Percentiles rank a stretch among this genome's conserved stretches.
These are phyloP conservation scores for Carduelis carduelis DNA, from an alignment of 2,797 vertebrate genomes.

Conservation along the genomic window DNA sequence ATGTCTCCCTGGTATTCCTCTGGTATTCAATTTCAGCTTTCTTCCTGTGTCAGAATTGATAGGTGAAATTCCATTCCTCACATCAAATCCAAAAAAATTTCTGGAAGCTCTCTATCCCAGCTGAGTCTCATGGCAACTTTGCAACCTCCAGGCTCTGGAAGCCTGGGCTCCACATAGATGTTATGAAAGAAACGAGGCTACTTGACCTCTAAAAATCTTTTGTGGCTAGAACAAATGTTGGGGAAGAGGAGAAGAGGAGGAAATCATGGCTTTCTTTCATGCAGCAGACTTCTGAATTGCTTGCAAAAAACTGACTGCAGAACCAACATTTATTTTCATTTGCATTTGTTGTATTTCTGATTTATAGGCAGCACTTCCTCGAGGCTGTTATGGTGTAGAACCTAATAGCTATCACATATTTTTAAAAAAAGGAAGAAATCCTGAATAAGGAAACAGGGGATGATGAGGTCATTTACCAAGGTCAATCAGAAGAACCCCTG, in stretches of 20 bases:
- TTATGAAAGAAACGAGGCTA: fast-evolving
- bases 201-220: background rate
- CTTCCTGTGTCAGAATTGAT: background rate
- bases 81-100: background rate
- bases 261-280: background rate
- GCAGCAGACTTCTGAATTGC: background rate
- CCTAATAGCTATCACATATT: background rate
- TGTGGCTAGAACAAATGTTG: background rate
- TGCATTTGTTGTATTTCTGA: background rate
- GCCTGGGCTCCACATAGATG: background rate
- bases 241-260: background rate
- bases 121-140: background rate
- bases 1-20: background rate
- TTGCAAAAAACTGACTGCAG: background rate
- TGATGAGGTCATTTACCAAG: background rate
- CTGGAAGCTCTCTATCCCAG: background rate
- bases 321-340: background rate
- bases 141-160: background rate
- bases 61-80: background rate
- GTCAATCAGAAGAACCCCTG: background rate
- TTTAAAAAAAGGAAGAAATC: background rate
- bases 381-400: background rate
- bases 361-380: background rate
- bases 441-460: background rate
- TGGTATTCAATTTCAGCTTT: background rate